Base-by-base conservation (phyloP, 2,888 invertebrate genomes). In the Drosophila koepferae region DNA sequence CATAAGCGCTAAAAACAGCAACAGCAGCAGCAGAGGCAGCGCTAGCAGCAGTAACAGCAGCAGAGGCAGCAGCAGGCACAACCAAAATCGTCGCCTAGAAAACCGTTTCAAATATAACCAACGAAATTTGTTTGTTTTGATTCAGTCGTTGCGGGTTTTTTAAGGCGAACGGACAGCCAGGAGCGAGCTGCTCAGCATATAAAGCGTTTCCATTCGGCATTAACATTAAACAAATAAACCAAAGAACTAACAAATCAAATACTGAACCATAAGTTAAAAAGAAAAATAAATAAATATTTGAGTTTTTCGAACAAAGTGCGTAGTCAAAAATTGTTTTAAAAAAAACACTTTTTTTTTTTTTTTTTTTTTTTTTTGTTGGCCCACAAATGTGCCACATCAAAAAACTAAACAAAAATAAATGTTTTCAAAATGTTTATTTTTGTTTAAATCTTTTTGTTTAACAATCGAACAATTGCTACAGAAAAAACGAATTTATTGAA, bases 81-180 rank as follows among this genome's bases (percentile, higher is more conserved):
- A 51, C 62, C 38, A 64, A 61, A 69, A 54, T 61, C 71, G 59
- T 58, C 61, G 64, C 66, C 60, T 46, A 48, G 77, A 61, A 61
- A 77, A 61, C 55, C 73, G 82, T 89, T 78, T 76, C 68, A 72
- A 86, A 92, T 92, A 91, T 89, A 91, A 90, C 86, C 86, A 83
- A 88, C 80, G 90, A 83, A 81, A 81, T 80, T 80, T 81, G 79
- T 83, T 90, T 90, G 86, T 90, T 91, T 92, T 90, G 89, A 90
- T 91, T 91, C 91, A 91, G 91, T 91, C 90, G 91, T 82, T 83
- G 88, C 91, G 88, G 83, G 90, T 85, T 89, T 91, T 84, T 81
- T 74, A 80, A 81, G 79, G 86, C 79, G 89, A 83, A 76, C 81
- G 81, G 81, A 80, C 76, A 71, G 66, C 65, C 73, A 70, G 68